Base-by-base conservation (phyloP, 1,140 invertebrate genomes). In the Ceratosolen fusciceps region DNA sequence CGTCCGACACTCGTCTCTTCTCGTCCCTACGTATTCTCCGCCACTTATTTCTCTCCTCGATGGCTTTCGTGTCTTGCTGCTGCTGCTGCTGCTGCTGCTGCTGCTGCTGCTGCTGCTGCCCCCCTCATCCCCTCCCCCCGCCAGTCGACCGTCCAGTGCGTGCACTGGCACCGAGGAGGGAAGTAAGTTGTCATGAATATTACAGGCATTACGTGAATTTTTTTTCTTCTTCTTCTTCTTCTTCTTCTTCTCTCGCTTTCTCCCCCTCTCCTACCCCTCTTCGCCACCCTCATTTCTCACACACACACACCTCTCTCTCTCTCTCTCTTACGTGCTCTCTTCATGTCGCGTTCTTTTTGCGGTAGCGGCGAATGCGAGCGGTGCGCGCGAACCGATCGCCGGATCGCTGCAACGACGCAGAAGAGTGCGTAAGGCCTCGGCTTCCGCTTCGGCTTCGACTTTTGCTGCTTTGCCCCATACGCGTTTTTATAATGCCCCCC, bases 111-210 rank as follows among this genome's bases (percentile, higher is more conserved):
- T n/a, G n/a, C n/a, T n/a, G n/a, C n/a, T n/a, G n/a, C n/a, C n/a
- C n/a, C n/a, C n/a, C n/a, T n/a, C n/a, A n/a, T n/a, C n/a, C n/a
- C n/a, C n/a, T n/a, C n/a, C n/a, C n/a, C n/a, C n/a, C n/a, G n/a
- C n/a, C n/a, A n/a, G n/a, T n/a, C n/a, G n/a, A n/a, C 21, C 62
- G 14, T 12, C 21, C 34, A 39, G 26, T 52, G 49, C 54, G 29
- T 79, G 70, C 58, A 58, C 19, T 58, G 16, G 39, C 43, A 34
- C 0, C n/a, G 34, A 58, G 49, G 34, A 75, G 65, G 79, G 54
- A 80, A 80, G 73, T 71, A 60, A 80, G 73, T 80, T 56, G 73
- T 71, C 65, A 80, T 75, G 67, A 70, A 80, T 75, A 80, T 80
- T 80, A 75, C 67, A 80, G 73, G 14, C 34, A 80, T 75, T 71